These are phyloP conservation scores for Aurelia coerulea DNA, from an alignment of 30 jellyfish, hydroid and myxozoan genomes.

Conservation along the genomic window DNA sequence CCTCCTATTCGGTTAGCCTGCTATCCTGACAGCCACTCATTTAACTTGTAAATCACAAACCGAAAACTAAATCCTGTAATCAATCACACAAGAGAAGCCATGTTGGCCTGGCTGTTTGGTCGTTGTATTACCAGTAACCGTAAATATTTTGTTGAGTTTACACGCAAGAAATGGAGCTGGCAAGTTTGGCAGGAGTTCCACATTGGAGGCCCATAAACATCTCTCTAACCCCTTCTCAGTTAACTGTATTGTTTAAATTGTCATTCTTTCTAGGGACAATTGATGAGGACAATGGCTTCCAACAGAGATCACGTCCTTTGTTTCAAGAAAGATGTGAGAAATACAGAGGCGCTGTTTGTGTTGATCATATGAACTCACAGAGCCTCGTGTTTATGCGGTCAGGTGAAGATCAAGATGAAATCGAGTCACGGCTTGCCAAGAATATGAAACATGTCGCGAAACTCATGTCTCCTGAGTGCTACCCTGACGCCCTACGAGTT, in stretches of 20 bases:
- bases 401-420: constrained; percentile 51
- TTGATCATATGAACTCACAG: constrained; percentile 42
- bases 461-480: constrained; percentile 50
- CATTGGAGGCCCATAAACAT: no score
- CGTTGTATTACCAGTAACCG: no score
- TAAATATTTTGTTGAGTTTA: no score
- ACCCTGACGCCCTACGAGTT: constrained; percentile 52
- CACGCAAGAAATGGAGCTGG: no score
- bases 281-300: constrained; percentile 43
- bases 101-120: no score
- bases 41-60: constrained; percentile 1
- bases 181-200: no score
- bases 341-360: constrained; percentile 54
- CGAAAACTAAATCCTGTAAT: neutral
- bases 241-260: neutral
- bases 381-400: constrained; percentile 39
- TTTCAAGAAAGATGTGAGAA: constrained; percentile 45
- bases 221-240: neutral
- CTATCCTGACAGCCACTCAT: constrained; percentile 8
- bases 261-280: constrained; percentile 18
- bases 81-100: no score
- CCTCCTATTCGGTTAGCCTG: constrained; percentile 53
- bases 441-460: constrained; percentile 22
- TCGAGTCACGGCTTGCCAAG: constrained; percentile 28
- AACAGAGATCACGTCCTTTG: constrained; percentile 30